Evolutionary conservation across 2,113 vertebrate genomes (phyloP).

Genomic region (Lophotis ruficrista): DNA sequence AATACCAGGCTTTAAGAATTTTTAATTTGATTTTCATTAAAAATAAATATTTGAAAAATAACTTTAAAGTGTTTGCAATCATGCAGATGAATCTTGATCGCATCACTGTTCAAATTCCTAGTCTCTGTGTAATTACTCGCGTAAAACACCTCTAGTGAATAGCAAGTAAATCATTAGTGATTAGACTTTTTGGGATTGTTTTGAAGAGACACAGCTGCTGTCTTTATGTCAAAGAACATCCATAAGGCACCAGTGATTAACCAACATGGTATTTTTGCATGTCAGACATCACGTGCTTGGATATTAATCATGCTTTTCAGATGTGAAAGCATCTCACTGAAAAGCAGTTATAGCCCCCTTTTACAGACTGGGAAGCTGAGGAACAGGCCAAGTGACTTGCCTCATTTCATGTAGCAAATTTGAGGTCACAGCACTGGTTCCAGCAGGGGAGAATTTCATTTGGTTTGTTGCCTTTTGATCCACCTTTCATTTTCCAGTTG

Average conservation of each 20-base stretch:
- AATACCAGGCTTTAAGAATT: neutral
- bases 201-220: slow-evolving; percentile 63
- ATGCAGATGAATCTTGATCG: slow-evolving; percentile 54
- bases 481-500: neutral
- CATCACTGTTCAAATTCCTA: slow-evolving; percentile 31
- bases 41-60: slow-evolving; percentile 63
- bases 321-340: neutral
- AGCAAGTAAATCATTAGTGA: slow-evolving; percentile 53
- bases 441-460: neutral
- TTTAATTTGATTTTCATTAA: slow-evolving; percentile 46
- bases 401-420: neutral
- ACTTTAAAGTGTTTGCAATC: slow-evolving; percentile 53
- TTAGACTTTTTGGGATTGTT: slow-evolving; percentile 54
- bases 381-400: neutral
- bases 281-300: slow-evolving; percentile 12
- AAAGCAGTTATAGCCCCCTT: neutral
- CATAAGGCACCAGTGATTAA: slow-evolving; percentile 52
- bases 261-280: slow-evolving; percentile 40
- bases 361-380: neutral
- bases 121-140: slow-evolving; percentile 22
- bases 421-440: neutral
- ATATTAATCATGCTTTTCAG: slow-evolving; percentile 42
- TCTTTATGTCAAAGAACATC: slow-evolving; percentile 58
- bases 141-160: slow-evolving; percentile 53
- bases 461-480: neutral